Conservation (phyloP, 2,797 vertebrate genomes). For the Lepilemur ruficaudatus region DNA sequence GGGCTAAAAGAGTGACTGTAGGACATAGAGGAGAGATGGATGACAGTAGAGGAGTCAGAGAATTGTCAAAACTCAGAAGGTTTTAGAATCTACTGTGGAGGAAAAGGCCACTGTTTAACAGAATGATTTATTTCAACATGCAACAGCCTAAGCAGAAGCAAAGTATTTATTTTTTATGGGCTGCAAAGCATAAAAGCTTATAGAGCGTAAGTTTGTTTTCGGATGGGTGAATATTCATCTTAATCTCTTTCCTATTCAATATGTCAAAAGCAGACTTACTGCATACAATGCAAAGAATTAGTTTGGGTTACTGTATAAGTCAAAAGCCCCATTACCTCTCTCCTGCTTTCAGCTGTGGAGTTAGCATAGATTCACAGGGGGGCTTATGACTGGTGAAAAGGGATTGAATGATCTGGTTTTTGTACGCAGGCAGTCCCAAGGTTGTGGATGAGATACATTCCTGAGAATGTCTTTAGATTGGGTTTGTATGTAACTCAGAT, state of each 20-base stretch:
- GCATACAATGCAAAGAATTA: not conserved
- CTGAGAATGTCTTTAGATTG: not conserved
- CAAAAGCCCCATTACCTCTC: not conserved
- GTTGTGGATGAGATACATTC: not conserved
- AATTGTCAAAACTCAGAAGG: not conserved
- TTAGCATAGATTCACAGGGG: not conserved
- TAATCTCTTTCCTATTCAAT: slow-evolving; percentile 56
- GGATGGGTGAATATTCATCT: slow-evolving; percentile 66
- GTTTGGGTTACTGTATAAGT: not conserved
- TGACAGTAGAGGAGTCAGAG: not conserved
- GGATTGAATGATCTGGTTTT: not conserved
- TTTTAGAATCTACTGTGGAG: not conserved
- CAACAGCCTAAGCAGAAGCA: slow-evolving; percentile 8
- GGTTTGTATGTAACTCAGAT: not conserved
- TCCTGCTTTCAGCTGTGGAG: not conserved
- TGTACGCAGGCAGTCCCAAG: not conserved
- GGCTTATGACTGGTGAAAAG: not conserved
- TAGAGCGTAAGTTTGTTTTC: slow-evolving; percentile 61
- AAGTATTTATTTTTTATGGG: slow-evolving; percentile 59
- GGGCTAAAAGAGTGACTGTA: not conserved
- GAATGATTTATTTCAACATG: slow-evolving; percentile 52
- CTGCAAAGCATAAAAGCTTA: slow-evolving; percentile 54
- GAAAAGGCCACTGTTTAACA: slow-evolving; percentile 1
- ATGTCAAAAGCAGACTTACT: slow-evolving; percentile 52
- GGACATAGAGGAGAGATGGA: not conserved